A percentile compares a stretch with the other conserved stretches of the same genome.
These are phyloP conservation scores for Coccyzus lansbergi DNA, from an alignment of 2,797 vertebrate species.

Conservation along the genomic window DNA sequence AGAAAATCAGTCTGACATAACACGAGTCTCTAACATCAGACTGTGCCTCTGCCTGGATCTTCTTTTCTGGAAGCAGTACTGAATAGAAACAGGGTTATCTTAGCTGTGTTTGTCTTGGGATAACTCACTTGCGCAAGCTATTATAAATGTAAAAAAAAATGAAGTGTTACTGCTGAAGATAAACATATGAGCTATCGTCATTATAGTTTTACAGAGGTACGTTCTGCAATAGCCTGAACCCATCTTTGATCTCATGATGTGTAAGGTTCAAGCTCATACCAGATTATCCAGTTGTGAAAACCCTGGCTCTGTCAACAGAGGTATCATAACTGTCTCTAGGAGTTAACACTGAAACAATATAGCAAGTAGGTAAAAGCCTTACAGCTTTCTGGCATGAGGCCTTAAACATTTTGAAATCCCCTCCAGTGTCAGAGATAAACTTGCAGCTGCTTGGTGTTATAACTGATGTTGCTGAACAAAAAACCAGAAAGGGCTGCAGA, in stretches of 20 bases:
- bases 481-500: neutral
- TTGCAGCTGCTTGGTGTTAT: neutral
- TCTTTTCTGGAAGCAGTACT: neutral
- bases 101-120: neutral
- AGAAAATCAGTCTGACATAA: neutral
- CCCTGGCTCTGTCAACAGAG: neutral
- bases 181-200: neutral
- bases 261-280: neutral
- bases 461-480: neutral
- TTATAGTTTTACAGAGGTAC: neutral
- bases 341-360: neutral
- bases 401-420: neutral
- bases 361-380: neutral
- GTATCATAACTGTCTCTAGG: neutral
- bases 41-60: neutral
- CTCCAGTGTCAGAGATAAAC: neutral
- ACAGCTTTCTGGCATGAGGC: neutral
- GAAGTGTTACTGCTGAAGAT: neutral
- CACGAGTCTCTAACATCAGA: neutral
- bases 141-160: neutral
- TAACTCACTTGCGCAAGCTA: neutral
- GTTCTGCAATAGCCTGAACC: neutral
- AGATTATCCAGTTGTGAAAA: neutral
- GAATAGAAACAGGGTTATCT: neutral
- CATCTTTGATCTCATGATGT: neutral